These are phyloP conservation scores for Gonatopus flavifemur DNA, from an alignment of 1,140 invertebrate species.

Conservation along the genomic window DNA sequence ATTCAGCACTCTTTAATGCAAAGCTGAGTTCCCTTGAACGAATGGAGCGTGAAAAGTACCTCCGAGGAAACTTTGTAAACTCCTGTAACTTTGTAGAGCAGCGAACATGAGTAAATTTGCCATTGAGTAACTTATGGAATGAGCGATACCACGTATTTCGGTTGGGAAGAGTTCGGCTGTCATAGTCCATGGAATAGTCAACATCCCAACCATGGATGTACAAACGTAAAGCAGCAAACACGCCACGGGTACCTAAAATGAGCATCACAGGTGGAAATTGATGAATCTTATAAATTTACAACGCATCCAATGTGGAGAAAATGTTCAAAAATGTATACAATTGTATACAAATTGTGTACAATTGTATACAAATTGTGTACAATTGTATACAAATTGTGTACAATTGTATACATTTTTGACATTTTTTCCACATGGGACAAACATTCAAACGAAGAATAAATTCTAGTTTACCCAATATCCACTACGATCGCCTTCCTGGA, in stretches of 20 bases:
- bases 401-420: too few species aligned
- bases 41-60: conserved; percentile 38
- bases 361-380: too few species aligned
- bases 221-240: conserved; percentile 61
- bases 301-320: too few species aligned
- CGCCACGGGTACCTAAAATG: conserved; percentile 47
- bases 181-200: conserved; percentile 66
- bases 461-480: conserved; percentile 34
- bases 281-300: too few species aligned
- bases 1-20: too few species aligned
- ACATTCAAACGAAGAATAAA: too few species aligned
- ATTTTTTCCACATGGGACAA: too few species aligned
- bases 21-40: too few species aligned
- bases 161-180: conserved; percentile 64
- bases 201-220: conserved; percentile 61
- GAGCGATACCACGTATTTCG: conserved; percentile 63
- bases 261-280: too few species aligned
- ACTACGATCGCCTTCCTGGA: conserved; percentile 41
- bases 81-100: conserved; percentile 58
- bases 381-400: too few species aligned
- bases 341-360: too few species aligned
- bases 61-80: conserved; percentile 54
- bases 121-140: conserved; percentile 58
- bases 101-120: conserved; percentile 62
- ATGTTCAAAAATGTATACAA: too few species aligned